Evolutionary conservation across 2,113 vertebrate species (phyloP).

Genomic region (Pungitius pungitius): DNA sequence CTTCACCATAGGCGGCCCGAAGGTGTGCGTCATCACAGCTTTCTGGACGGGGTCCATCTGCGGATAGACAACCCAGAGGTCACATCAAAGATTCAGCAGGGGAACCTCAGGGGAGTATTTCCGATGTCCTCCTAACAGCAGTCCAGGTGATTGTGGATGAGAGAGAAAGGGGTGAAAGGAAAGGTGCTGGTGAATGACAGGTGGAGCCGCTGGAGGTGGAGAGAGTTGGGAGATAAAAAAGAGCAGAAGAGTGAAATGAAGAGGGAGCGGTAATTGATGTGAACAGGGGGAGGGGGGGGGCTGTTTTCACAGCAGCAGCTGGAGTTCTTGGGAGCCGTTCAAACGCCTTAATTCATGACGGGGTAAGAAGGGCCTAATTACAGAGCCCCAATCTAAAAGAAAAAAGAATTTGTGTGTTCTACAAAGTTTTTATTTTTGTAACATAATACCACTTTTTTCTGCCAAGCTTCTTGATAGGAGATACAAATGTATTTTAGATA

Average conservation of each 20-base stretch:
- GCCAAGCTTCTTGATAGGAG: not conserved
- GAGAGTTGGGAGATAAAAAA: slow-evolving; percentile 34
- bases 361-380: slow-evolving; percentile 56
- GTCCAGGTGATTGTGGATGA: slow-evolving; percentile 23
- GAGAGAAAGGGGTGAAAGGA: slow-evolving; percentile 22
- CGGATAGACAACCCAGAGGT: slow-evolving; percentile 66
- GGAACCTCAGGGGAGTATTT: slow-evolving; percentile 4
- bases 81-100: slow-evolving; percentile 51
- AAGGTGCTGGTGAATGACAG: slow-evolving; percentile 51
- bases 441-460: slow-evolving; percentile 1
- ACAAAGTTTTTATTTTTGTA: slow-evolving; percentile 9
- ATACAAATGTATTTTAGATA: slow-evolving; percentile 7
- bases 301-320: slow-evolving; percentile 59
- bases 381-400: slow-evolving; percentile 34
- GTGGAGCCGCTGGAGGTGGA: slow-evolving; percentile 2
- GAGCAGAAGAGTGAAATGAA: slow-evolving; percentile 29
- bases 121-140: slow-evolving; percentile 11
- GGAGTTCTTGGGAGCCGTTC: slow-evolving; percentile 60
- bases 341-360: slow-evolving; percentile 57
- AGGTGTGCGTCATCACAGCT: slow-evolving; percentile 87
- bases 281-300: slow-evolving; percentile 40
- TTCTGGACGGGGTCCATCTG: slow-evolving; percentile 92
- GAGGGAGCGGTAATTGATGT: slow-evolving; percentile 58
- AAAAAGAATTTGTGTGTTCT: slow-evolving; percentile 14
- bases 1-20: slow-evolving; percentile 85